Percentiles rank a stretch among this genome's conserved stretches.
phyloP scores from a whole-genome alignment of 35 echinoderm and acorn worm genomes.

The Stichopus chloronotus region DNA sequence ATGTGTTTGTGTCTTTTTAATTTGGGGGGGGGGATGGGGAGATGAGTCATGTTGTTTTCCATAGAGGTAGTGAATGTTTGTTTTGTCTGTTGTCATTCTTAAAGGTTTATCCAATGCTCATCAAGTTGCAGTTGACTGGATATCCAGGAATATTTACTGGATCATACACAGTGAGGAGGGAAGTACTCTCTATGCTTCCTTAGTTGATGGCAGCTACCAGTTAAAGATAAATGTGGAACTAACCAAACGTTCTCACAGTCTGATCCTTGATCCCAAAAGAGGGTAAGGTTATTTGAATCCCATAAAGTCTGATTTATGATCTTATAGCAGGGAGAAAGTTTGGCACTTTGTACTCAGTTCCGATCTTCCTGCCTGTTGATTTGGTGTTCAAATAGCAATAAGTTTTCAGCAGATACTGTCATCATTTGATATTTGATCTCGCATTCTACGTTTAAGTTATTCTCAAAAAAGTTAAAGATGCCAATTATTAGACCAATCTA shows the following conservation, averaged over 20 bases:
- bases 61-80: neutral
- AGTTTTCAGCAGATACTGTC: neutral
- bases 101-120: slow-evolving; percentile 69
- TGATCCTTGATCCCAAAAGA: slow-evolving; percentile 68
- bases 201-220: slow-evolving; percentile 77
- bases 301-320: too few relatives aligned
- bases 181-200: slow-evolving; percentile 60
- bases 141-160: slow-evolving; percentile 92
- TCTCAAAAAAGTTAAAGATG: too few relatives aligned
- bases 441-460: too few relatives aligned
- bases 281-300: slow-evolving; percentile 63
- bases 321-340: neutral
- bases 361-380: neutral
- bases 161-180: slow-evolving; percentile 46
- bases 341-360: neutral
- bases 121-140: slow-evolving; percentile 81
- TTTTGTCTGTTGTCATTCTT: neutral
- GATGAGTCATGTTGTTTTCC: too few relatives aligned
- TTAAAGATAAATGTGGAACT: slow-evolving; percentile 59
- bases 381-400: neutral
- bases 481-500: too few relatives aligned
- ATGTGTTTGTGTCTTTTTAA: too few relatives aligned
- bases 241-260: slow-evolving; percentile 58
- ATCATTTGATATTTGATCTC: too few relatives aligned
- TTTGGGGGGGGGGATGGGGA: too few relatives aligned